Base-by-base conservation (phyloP, 2,797 vertebrate species). In the Chelidonichthys spinosus region DNA sequence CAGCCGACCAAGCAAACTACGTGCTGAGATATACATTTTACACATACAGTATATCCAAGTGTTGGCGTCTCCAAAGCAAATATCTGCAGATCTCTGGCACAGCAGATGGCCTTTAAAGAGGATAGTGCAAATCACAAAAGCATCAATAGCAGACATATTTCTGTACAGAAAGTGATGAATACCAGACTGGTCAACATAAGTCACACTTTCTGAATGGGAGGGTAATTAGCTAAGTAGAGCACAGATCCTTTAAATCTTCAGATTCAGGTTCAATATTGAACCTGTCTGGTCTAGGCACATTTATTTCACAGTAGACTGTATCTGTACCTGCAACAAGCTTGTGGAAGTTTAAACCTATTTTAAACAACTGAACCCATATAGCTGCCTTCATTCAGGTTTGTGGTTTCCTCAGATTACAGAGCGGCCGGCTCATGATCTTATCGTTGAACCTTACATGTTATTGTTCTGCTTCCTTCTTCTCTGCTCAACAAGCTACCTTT, bases 401-500 rank as follows among this genome's bases (percentile, higher is more conserved):
- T 52, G 47, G 13, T 65, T 78, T 63, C 25, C 39, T 74, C 59
- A 68, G 54, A 68, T 78, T 73, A 74, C 63, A 13, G 50, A 66
- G 50, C 50, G 1, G 37, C 63, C 50, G 1, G 37, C 63, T 52
- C 11, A 67, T 50, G 37, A 71, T 82, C 76, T 72, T 49, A n/a
- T 63, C 62, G 78, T 50, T 17, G 7, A 40, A 54, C 35, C 59
- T 44, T 10, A 25, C 50, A 60, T 65, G 60, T 63, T 76, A 63
- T 84, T 83, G 81, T 78, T 76, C 56, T 13, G 54, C 56, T 66
- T 63, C 47, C 43, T 3, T 70, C 60, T 72, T 13, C 46, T 32
- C 10, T 67, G 33, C 63, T 72, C 77, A 80, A 89, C 86, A 76
- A 81, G 63, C 63, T 85, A 73, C 79, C 78, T 82, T 85, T 78